Evolutionary conservation across 2,113 vertebrate genomes (phyloP), one percentile per base, ranked within the genome.

Genomic region (Chascanopsetta lugubris): DNA sequence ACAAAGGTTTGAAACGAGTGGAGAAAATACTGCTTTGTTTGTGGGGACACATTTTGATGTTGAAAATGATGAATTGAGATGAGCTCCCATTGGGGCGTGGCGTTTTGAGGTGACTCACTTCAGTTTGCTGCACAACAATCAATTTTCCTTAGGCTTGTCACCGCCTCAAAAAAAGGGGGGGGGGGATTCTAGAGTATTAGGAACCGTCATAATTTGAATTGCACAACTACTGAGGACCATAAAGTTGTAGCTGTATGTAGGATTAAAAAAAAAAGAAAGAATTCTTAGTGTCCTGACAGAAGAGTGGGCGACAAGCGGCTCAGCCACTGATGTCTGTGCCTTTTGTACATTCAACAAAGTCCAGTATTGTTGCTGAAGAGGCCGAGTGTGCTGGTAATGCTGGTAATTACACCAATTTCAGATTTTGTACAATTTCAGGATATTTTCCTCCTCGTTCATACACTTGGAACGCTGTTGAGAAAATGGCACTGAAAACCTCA

Each of bases 281-380:
- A 45, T 43, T 42, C 17, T 60, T 59, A 61, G 26, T 29, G 25
- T 55, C 50, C 59, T 34, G 34, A 36, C 30, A 30, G 36, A 48
- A 7, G 27, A 72, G 49, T 61, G 55, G 54, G 61, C 73, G 50
- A 75, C 3, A 50, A 62, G 63, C 50, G 58, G 54, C 45, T 24
- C 8, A 13, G 32, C 24, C 27, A 15, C 8, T 27, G 17, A 66
- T 26, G 45, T 61, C 15, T 50, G 46, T 17, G 49, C 45, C 36
- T 68, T 80, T 77, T 71, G 47, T 85, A 87, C 83, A 87, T 88
- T 88, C 80, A 87, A 67, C 53, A 30, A 61, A 79, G 73, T 85
- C 82, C 47, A 51, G 85, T 73, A 51, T 47, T 83, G 82, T 83
- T 83, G 77, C 83, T 68, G 66, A 61, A 46, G 80, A 80, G 64